phyloP scores from a whole-genome alignment of 2,888 invertebrate genomes.

The Aleiodes testaceus region DNA sequence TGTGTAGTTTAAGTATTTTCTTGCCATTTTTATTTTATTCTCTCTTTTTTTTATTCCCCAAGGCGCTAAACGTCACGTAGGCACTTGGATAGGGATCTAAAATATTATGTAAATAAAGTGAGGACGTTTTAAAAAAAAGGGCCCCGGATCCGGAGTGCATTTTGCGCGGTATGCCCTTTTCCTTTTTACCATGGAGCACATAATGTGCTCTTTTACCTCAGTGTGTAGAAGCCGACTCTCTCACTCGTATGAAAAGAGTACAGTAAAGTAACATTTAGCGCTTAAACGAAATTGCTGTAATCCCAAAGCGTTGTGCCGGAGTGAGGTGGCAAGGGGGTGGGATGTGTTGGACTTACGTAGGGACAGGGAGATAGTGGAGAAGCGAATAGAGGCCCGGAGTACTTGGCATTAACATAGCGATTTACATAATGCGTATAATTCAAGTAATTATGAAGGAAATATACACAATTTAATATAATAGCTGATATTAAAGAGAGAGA shows the following conservation, averaged over 20 bases:
- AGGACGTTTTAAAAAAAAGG: slow-evolving; percentile 31
- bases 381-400: slow-evolving; percentile 30
- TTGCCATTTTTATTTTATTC: slow-evolving; percentile 10
- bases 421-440: slow-evolving; percentile 73
- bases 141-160: slow-evolving; percentile 14
- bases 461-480: slow-evolving; percentile 72
- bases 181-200: slow-evolving; percentile 9
- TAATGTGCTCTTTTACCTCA: neutral
- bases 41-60: slow-evolving; percentile 44
- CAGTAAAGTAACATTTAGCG: slow-evolving; percentile 67
- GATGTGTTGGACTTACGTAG: neutral
- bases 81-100: slow-evolving; percentile 56
- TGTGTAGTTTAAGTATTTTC: slow-evolving; percentile 12
- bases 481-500: slow-evolving; percentile 63
- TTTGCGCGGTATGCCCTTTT: slow-evolving; percentile 24
- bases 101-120: slow-evolving; percentile 68
- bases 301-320: slow-evolving; percentile 53
- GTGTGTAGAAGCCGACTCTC: neutral
- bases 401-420: slow-evolving; percentile 68
- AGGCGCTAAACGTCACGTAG: slow-evolving; percentile 54
- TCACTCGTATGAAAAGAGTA: slow-evolving; percentile 57
- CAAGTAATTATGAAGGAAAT: slow-evolving; percentile 72
- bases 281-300: slow-evolving; percentile 70
- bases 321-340: slow-evolving; percentile 48
- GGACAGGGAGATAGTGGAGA: slow-evolving; percentile 31